Evolutionary conservation across 2,888 invertebrate species (phyloP), one percentile per base, ranked within the genome.

Genomic region (Sipha maydis): DNA sequence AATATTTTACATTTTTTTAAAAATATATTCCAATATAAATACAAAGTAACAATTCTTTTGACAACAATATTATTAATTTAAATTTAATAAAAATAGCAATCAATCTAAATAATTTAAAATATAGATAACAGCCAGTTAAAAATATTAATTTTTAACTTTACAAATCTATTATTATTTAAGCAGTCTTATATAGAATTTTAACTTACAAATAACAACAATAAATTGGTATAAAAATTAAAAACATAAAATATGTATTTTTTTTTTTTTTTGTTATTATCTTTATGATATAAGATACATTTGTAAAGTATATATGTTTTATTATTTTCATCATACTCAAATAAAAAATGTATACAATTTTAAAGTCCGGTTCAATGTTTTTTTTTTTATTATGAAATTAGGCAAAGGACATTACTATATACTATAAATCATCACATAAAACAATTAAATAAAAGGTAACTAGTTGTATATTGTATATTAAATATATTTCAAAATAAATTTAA

Each of bases 391-490:
- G 11, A n/a, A 28, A 17, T 56, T 54, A 17, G 3, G 17, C 17
- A 71, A 73, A 48, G n/a, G 9, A 48, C 34, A 76, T 25, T 48
- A 41, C 2, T 76, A 41, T 48, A 48, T 11, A 76, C 41, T 48
- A 85, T 21, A 67, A 67, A 38, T 7, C 1, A 67, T 34, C 41
- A 56, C 19, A 73, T 56, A 71, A 11, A 56, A 79, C 48, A 54
- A 73, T 86, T 56, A 71, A 79, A 56, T 61, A 73, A 41, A 56
- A 41, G 79, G 79, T 80, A 86, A 86, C 79, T 71, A 71, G 17
- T 48, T 48, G 14, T 48, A 48, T 48, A 48, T 48, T 48, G 48
- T 34, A 61, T 38, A 54, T 25, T 76, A 41, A 61, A 75, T 88
- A 67, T 54, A 82, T 41, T 86, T 86, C 48, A 17, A 80, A 56